Base-by-base conservation (phyloP, 2,888 invertebrate species). In the Ophion obscuratus region DNA sequence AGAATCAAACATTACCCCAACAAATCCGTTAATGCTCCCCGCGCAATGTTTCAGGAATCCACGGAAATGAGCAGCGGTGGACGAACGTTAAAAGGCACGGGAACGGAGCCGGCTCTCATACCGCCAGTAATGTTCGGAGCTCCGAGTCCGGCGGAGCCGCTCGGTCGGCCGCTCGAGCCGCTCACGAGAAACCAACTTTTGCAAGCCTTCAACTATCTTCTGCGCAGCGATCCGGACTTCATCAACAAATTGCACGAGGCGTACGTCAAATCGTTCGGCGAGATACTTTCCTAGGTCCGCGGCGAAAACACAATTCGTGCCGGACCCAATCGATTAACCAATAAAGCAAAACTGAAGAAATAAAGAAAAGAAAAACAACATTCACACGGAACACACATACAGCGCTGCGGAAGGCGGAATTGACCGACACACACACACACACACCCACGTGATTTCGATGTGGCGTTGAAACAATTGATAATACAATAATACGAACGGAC, bases 231-330 rank as follows among this genome's bases (percentile, higher is more conserved):
- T 94, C 96, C 97, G 53, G 97, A 97, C 89, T 99, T 99, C 95
- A 96, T 98, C 57, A 97, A 96, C 92, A 98, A 97, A 94, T 95
- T 99, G 87, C 98, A 99, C 93, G 98, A 98, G 94, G 98, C 98
- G 79, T 99, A 99, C 93, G 97, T 98, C 24, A 97, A 98, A 94
- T 97, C 97, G 53, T 97, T 97, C 92, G 96, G 97, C 92, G 97
- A 97, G 87, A 94, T 95, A 90, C 94, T 95, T 17, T 95, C 95
- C 74, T 95, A 95, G 91, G 89, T 44, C 27, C 76, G 57, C 20
- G 59, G 27, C 31, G 5, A 68, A 17, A 40, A 44, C 14, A 20
- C 3, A 57, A 66, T 53, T 47, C 64, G 71, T n/a, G 57, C 73
- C 74, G 70, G 17, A 53, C 17, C 53, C 17, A 53, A 53, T 5